These are phyloP conservation scores for Eugnorisma glareosa DNA, from an alignment of 2,888 invertebrate species.

Conservation along the genomic window DNA sequence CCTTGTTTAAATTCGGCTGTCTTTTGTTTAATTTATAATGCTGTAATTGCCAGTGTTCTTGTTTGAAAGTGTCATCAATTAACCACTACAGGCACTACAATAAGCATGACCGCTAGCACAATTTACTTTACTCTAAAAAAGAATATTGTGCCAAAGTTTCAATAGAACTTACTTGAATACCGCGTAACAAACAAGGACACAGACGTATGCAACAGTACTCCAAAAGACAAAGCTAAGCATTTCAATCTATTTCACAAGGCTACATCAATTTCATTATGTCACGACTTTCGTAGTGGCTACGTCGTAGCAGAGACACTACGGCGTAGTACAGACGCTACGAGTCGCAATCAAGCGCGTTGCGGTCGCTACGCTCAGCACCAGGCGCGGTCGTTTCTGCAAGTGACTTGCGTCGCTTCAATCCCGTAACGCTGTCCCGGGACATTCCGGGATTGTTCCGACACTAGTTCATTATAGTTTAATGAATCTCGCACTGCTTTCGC, in stretches of 20 bases:
- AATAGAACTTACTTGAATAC: not conserved
- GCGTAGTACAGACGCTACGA: slow-evolving; percentile 37
- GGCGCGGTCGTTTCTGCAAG: slow-evolving; percentile 25
- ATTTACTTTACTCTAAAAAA: not conserved
- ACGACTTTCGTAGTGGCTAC: slow-evolving; percentile 29
- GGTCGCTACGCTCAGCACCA: slow-evolving; percentile 57
- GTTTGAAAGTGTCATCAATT: not conserved
- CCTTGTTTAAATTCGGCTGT: not conserved
- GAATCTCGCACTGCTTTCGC: slow-evolving; percentile 22
- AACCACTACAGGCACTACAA: not conserved
- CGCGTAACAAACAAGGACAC: not conserved
- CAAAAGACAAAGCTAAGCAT: slow-evolving; percentile 19
- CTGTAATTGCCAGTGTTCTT: not conserved
- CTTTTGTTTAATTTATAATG: slow-evolving; percentile 30
- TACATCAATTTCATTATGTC: slow-evolving; percentile 45
- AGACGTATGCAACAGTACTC: not conserved
- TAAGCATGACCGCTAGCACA: not conserved
- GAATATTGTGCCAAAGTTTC: not conserved
- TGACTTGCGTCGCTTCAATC: slow-evolving; percentile 34
- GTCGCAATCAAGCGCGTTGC: slow-evolving; percentile 60
- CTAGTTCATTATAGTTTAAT: slow-evolving; percentile 48
- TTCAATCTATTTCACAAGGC: slow-evolving; percentile 31
- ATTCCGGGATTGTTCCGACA: slow-evolving; percentile 25
- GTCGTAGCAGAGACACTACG: slow-evolving; percentile 30
- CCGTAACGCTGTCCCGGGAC: slow-evolving; percentile 5